Base-by-base conservation (phyloP, 2,888 invertebrate species). In the Agrypnus murinus region DNA sequence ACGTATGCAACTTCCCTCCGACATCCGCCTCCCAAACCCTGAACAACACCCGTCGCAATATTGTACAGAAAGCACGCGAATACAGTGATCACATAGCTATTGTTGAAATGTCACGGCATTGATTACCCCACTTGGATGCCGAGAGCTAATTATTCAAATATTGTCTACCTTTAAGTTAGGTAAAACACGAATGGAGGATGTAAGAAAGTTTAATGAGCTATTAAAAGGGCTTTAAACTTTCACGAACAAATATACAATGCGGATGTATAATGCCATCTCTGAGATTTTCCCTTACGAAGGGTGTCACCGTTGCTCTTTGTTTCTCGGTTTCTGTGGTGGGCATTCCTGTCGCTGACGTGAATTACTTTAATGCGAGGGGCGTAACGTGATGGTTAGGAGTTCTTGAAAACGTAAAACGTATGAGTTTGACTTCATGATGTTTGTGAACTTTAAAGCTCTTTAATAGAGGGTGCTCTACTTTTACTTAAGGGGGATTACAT, bases 121-220 rank as follows among this genome's bases (percentile, higher is more conserved):
- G 74, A 75, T 75, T 77, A 72, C 72, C 69, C 71, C 57, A 59
- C 66, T 70, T 73, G 57, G 65, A 72, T 71, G 70, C 46, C 65
- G 45, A 53, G 50, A 15, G 65, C 70, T 74, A 74, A 74, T 72
- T 74, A 74, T 70, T 70, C 72, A 74, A 74, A 72, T 72, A 74
- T 72, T 74, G 70, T 72, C 70, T 69, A 69, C 65, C 62, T 62
- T 63, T 58, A 43, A 62, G 68, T 65, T 72, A 73, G 74, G 72
- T 73, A 64, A 69, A 76, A 71, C 72, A 73, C 73, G 74, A 66
- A 74, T 72, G 67, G 67, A 71, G 63, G 73, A 76, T 72, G 74
- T 73, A 76, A 74, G 74, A 76, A 77, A 77, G 75, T 78, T 77
- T 77, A 77, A 77, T 77, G 77, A 77, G 77, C 77, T 78, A 77